phyloP scores from a whole-genome alignment of 2,113 vertebrate genomes.

The Ptilonorhynchus violaceus region DNA sequence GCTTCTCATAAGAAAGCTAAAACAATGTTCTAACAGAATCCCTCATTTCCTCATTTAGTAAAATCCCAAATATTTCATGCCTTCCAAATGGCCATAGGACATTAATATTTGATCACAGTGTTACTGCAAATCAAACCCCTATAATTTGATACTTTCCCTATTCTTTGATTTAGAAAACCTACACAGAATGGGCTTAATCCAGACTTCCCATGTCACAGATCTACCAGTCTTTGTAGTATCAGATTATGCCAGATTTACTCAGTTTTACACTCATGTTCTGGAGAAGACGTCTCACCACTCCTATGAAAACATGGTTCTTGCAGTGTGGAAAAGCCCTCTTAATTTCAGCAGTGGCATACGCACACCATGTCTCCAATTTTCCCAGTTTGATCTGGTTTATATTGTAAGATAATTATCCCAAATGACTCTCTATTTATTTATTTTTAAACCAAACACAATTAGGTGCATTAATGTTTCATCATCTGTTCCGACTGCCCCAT shows the following conservation, averaged over 20 bases:
- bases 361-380: not conserved
- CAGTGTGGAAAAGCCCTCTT: not conserved
- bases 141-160: not conserved
- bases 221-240: not conserved
- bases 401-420: not conserved
- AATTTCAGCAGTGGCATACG: not conserved
- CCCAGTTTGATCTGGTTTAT: not conserved
- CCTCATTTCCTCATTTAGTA: not conserved
- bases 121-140: not conserved
- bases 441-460: not conserved
- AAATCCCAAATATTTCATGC: not conserved
- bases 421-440: not conserved
- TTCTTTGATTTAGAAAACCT: not conserved
- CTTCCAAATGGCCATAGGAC: not conserved
- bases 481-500: not conserved
- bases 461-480: not conserved
- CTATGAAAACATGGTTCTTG: not conserved
- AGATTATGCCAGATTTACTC: not conserved
- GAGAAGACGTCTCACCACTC: not conserved
- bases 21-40: not conserved
- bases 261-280: not conserved
- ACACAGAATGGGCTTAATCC: not conserved
- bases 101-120: not conserved
- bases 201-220: not conserved
- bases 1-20: not conserved